Base-by-base conservation (phyloP, 2,888 invertebrate genomes). In the Priocnemis perturbator region DNA sequence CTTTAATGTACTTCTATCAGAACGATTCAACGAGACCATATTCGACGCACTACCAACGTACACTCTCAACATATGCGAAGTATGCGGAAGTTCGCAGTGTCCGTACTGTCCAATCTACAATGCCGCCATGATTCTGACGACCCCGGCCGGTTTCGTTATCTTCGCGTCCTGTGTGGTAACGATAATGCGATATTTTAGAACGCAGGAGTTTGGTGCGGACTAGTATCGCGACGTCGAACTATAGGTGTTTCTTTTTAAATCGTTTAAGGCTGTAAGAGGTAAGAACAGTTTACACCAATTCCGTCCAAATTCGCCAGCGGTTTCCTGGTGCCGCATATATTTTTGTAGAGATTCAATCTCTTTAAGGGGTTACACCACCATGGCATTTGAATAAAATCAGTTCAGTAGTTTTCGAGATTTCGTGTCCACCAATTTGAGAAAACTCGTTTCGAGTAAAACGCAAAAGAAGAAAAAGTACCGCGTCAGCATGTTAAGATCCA, bases 21-120 rank as follows among this genome's bases (percentile, higher is more conserved):
- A 97, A 89, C 95, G 97, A 26, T 97, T 95, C 90, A 97, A 97
- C 90, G 97, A 97, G 91, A 94, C 95, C 0, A 95, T 97, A 89
- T 96, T 96, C 88, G 96, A 97, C 90, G 93, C 96, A 2, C 91
- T 96, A 58, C 94, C 96, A 19, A 95, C 96, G 0, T 97, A 96
- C 90, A 91, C 95, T 26, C 90, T 97, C 69, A 97, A 97, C 89
- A 97, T 97, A 78, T 97, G 97, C 89, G 97, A 97, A 87, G 97
- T 97, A 7, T 97, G 97, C 88, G 97, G 97, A 69, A 97, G 97
- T 62, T 97, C 97, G 55, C 97, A 97, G 88, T 97, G 97, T 87
- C 97, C 97, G 0, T 97, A 97, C 90, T 97, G 97, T 89, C 93
- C 95, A 60, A 95, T 96, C 78, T 96, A 96, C 90, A 96, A 96